Evolutionary conservation across 2,797 vertebrate species (phyloP).

Genomic region (Clarias laeviceps): DNA sequence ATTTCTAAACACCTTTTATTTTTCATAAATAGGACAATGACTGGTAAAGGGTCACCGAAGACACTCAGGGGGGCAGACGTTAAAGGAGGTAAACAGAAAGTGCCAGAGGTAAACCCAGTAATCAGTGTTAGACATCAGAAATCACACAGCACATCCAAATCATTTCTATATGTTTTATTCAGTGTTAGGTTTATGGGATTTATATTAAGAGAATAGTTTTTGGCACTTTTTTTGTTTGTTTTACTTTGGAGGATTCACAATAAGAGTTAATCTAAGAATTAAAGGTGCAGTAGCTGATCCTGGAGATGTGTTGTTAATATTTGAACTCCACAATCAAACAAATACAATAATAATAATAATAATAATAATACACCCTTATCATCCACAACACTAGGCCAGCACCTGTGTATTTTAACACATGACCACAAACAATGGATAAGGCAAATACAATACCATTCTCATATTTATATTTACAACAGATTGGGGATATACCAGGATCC

Average conservation of each 20-base stretch:
- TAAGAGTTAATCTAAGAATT: background rate
- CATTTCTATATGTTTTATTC: background rate
- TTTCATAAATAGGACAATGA: conserved; percentile 37
- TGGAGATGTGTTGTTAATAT: too few species aligned
- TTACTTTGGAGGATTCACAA: background rate
- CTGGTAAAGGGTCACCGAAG: conserved; percentile 44
- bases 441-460: too few species aligned
- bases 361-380: too few species aligned
- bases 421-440: too few species aligned
- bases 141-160: background rate
- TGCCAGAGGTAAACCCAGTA: conserved; percentile 60
- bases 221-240: background rate
- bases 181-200: background rate
- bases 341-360: too few species aligned
- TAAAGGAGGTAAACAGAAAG: conserved; percentile 48
- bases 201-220: background rate
- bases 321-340: too few species aligned
- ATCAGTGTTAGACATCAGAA: background rate
- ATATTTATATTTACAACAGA: too few species aligned
- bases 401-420: too few species aligned
- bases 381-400: too few species aligned
- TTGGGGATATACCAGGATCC: too few species aligned
- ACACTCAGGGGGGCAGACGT: conserved; percentile 45
- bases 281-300: background rate
- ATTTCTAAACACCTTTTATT: background rate